These are phyloP conservation scores for Balaenoptera acutorostrata DNA, from an alignment of 2,113 vertebrate genomes.

Conservation along the genomic window DNA sequence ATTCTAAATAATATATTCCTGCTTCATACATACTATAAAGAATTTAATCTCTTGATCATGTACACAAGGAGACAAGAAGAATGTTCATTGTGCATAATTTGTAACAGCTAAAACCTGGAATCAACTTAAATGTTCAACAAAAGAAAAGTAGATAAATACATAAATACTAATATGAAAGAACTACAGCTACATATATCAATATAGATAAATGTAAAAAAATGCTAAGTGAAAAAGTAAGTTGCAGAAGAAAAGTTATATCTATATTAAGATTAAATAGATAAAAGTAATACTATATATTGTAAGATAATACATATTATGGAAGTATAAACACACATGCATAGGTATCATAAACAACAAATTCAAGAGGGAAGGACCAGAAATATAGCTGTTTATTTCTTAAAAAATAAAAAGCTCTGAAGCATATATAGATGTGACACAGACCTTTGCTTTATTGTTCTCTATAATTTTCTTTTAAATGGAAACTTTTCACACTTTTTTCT, in stretches of 20 bases:
- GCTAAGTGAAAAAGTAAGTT: not conserved
- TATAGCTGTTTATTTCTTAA: not conserved
- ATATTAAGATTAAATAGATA: not conserved
- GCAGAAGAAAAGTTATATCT: not conserved
- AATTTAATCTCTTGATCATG: not conserved
- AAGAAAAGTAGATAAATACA: not conserved
- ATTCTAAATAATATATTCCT: not conserved
- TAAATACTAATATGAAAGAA: not conserved
- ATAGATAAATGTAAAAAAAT: not conserved
- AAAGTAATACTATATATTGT: not conserved
- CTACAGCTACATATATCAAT: not conserved
- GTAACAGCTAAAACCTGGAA: not conserved
- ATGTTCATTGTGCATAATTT: not conserved
- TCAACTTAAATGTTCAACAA: not conserved
- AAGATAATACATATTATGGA: constrained; percentile 1
- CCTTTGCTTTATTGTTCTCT: not conserved
- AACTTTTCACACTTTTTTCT: not conserved
- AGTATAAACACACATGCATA: not conserved
- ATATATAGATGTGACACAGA: not conserved
- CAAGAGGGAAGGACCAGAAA: not conserved
- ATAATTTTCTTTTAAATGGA: not conserved
- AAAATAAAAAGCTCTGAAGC: not conserved
- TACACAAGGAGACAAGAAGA: not conserved
- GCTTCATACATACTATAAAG: not conserved
- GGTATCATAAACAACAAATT: not conserved